Evolutionary conservation across 2,888 invertebrate species (phyloP).

Genomic region (Leptodirus hochenwartii): DNA sequence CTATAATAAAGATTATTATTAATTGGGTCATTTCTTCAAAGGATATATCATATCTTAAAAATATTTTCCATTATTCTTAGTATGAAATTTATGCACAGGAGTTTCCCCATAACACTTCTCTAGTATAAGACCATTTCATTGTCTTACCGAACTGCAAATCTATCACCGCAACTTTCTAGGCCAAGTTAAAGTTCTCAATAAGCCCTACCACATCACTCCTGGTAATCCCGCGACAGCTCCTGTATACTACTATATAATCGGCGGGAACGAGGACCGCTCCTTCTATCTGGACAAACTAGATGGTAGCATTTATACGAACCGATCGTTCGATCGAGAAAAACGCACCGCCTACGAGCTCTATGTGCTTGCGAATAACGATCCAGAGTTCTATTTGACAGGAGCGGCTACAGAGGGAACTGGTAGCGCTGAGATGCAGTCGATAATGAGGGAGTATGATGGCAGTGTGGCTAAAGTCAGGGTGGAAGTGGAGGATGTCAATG

Average conservation of each 20-base stretch:
- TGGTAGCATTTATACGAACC: slow-evolving; percentile 62
- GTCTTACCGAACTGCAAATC: too few relatives aligned
- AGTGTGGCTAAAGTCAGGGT: slow-evolving; percentile 56
- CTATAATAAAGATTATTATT: too few relatives aligned
- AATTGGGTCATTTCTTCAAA: too few relatives aligned
- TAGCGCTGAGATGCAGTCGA: slow-evolving; percentile 22
- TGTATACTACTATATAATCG: slow-evolving; percentile 69
- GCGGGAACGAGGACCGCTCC: slow-evolving; percentile 56
- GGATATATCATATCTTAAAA: too few relatives aligned
- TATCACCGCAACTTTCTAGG: too few relatives aligned
- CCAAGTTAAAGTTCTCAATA: too few relatives aligned
- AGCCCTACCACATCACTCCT: too few relatives aligned
- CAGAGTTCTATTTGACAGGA: slow-evolving; percentile 44
- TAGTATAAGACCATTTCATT: too few relatives aligned
- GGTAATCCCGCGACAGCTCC: slow-evolving; percentile 64
- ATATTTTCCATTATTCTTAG: too few relatives aligned
- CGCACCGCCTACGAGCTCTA: slow-evolving; percentile 55
- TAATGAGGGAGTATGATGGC: slow-evolving; percentile 37
- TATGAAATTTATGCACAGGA: too few relatives aligned
- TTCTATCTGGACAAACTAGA: slow-evolving; percentile 66
- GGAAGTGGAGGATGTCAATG: slow-evolving; percentile 64
- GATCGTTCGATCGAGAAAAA: slow-evolving; percentile 66
- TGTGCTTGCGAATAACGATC: slow-evolving; percentile 69
- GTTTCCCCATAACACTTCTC: too few relatives aligned
- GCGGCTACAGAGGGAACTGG: slow-evolving; percentile 30